Conservation (phyloP, 1,140 invertebrate species). For the Aphelenchoides fujianensis region DNA sequence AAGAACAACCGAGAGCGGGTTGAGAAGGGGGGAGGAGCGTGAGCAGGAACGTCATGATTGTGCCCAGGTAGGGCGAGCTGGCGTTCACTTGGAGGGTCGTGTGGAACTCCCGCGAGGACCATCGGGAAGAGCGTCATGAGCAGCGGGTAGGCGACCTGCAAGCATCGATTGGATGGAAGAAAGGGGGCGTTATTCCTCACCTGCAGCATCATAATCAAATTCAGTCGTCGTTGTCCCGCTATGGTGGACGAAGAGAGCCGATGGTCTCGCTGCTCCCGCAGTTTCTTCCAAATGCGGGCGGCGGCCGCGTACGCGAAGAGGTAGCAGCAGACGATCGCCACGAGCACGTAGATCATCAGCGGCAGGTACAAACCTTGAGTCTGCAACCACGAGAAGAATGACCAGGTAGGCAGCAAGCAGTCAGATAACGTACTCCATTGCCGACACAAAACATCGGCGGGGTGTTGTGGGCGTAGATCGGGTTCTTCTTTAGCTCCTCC, state of each 20-base stretch:
- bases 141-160: background rate
- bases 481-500: background rate
- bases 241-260: background rate
- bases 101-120: background rate
- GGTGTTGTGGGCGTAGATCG: background rate
- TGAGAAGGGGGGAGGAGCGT: background rate
- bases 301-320: background rate
- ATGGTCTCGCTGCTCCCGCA: background rate
- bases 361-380: too few species aligned
- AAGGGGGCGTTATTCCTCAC: background rate
- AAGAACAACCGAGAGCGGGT: background rate
- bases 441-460: background rate
- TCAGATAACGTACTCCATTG: background rate
- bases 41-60: background rate
- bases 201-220: background rate
- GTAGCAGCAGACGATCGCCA: background rate
- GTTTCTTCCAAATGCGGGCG: background rate
- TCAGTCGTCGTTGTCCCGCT: background rate
- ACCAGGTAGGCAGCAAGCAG: too few species aligned
- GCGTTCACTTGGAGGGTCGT: background rate
- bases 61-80: background rate
- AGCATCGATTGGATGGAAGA: background rate
- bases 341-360: background rate
- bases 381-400: too few species aligned
- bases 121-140: background rate